Percentiles rank a stretch among this genome's conserved stretches.
phyloP scores from a whole-genome alignment of 2,888 invertebrate species.

The Priocnemis perturbator region DNA sequence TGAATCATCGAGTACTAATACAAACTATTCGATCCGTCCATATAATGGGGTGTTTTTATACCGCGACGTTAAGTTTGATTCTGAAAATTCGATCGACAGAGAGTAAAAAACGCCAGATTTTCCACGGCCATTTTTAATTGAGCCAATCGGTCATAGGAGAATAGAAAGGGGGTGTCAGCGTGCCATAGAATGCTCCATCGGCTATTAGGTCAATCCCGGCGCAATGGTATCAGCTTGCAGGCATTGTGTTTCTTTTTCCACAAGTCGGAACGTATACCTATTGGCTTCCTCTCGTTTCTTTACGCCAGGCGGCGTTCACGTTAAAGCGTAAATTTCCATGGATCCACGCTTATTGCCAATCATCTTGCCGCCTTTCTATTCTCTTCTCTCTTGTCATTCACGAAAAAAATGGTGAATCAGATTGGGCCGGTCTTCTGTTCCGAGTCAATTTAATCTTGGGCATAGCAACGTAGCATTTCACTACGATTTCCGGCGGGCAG shows the following conservation, averaged over 20 bases:
- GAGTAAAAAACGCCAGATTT: slow-evolving; percentile 16
- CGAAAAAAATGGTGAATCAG: slow-evolving; percentile 30
- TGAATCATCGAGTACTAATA: background rate
- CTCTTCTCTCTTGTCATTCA: slow-evolving; percentile 4
- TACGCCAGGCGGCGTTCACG: slow-evolving; percentile 13
- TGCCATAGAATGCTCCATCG: slow-evolving; percentile 23
- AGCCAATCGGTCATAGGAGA: slow-evolving; percentile 28
- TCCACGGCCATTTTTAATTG: slow-evolving; percentile 24
- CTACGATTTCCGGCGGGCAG: too few species aligned
- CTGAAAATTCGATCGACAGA: too few species aligned
- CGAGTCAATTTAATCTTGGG: too few species aligned
- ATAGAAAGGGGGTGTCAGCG: slow-evolving; percentile 17
- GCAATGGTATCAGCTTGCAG: slow-evolving; percentile 40
- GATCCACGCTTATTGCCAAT: slow-evolving; percentile 41
- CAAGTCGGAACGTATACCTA: slow-evolving; percentile 21
- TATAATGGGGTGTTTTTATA: background rate
- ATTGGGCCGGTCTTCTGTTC: slow-evolving; percentile 18
- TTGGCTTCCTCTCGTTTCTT: slow-evolving; percentile 27
- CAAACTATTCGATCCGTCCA: background rate
- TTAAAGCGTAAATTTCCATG: slow-evolving; percentile 43
- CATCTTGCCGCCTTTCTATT: slow-evolving; percentile 37
- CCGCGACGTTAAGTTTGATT: too few species aligned
- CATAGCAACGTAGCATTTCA: too few species aligned
- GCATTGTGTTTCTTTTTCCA: slow-evolving; percentile 43
- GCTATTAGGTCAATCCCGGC: slow-evolving; percentile 35